Base-by-base conservation (phyloP, 2,113 vertebrate species). In the Lagopus muta region DNA sequence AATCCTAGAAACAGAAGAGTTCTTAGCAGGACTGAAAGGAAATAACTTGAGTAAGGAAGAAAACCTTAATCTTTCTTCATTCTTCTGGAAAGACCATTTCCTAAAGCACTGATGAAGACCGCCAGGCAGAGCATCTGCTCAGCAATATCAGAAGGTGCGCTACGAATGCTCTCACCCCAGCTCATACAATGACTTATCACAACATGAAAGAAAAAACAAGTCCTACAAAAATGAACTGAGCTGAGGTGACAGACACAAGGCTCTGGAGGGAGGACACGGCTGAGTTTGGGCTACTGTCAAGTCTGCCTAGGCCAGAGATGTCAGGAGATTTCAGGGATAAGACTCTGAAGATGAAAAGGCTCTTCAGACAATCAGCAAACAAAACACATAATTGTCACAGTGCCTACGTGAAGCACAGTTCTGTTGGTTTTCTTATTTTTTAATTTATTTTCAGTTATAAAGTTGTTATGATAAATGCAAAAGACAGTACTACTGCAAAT, bases 351-450 rank as follows among this genome's bases (percentile, higher is more conserved):
- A 34, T 7, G 5, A 66, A 86, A 77, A 10, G 19, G 18, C 25
- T 86, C 40, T 15, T 66, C 61, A 60, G 86, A 72, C 4, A 54
- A 28, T 65, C 82, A 82, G 8, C 5, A 69, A 66, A 11, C 14
- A 58, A 88, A 73, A 58, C 2, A 47, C 4, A 80, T 1, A 8
- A 8, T 27, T 2, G 10, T 1, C 62, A 32, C 3, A 1, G 8
- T 0, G 0, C 11, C 73, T 4, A 42, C 12, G n/a, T 3, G 27
- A 88, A 71, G 8, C 10, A 54, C 22, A 3, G 2, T 6, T 28
- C 14, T 28, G 27, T 54, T 54, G 25, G 24, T 27, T 54, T 8
- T 3, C 22, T 34, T 61, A 36, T 6, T 36, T 36, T 24, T 14
- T 60, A 16, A 43, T 22, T 14, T 38, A 43, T 88, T 72, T 27